These are phyloP conservation scores for Chaunax sp. DNA, from an alignment of 2,797 vertebrate species.

Conservation along the genomic window DNA sequence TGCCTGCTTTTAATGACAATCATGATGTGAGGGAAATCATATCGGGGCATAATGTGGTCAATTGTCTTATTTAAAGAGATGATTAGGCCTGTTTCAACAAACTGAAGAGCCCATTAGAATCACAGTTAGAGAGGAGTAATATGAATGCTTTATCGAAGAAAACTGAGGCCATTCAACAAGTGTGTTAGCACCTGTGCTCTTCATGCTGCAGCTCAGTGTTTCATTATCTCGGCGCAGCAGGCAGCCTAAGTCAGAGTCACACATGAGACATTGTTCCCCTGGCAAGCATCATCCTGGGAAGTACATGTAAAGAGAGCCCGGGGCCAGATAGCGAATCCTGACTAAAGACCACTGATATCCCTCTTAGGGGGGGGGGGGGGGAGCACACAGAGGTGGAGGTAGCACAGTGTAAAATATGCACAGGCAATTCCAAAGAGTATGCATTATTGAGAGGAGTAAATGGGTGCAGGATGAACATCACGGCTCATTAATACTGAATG, in stretches of 20 bases:
- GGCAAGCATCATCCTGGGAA: conserved; percentile 46
- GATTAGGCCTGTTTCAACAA: conserved; percentile 41
- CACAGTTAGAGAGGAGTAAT: conserved; percentile 32
- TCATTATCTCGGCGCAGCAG: conserved; percentile 70
- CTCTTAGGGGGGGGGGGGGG: background rate
- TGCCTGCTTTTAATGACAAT: conserved; percentile 52
- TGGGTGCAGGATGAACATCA: conserved; percentile 80
- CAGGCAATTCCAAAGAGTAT: conserved; percentile 74
- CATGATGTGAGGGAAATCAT: conserved; percentile 31
- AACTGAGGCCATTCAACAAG: conserved; percentile 54
- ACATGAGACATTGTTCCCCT: conserved; percentile 58
- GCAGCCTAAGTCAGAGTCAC: conserved; percentile 53
- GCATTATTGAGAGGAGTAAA: conserved; percentile 84
- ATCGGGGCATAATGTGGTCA: conserved; percentile 47
- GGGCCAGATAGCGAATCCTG: conserved; percentile 35
- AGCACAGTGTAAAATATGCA: conserved; percentile 67
- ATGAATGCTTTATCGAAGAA: conserved; percentile 43
- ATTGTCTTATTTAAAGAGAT: conserved; percentile 65
- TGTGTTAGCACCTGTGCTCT: conserved; percentile 56
- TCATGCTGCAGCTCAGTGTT: conserved; percentile 31
- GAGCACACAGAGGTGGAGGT: conserved; percentile 31
- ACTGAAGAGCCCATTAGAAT: conserved; percentile 52
- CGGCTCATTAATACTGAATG: conserved; percentile 84
- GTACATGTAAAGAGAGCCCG: conserved; percentile 35
- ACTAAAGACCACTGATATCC: conserved; percentile 43